Evolutionary conservation across 2,888 invertebrate genomes (phyloP).

Genomic region (Andrena haemorrhoa): DNA sequence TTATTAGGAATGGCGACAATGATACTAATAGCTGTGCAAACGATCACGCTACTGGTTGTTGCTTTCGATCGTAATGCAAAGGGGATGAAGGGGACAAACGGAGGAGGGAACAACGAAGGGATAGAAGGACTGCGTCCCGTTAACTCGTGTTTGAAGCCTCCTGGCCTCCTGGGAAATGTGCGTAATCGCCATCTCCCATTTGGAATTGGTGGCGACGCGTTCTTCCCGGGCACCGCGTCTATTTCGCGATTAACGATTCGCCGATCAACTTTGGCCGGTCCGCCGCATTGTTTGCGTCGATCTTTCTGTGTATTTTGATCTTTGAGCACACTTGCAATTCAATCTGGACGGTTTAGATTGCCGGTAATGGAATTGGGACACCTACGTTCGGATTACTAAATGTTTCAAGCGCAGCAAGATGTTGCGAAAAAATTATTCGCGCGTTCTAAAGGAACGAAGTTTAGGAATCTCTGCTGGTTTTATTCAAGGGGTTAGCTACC

Average conservation of each 20-base stretch:
- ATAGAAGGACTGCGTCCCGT: constrained; percentile 59
- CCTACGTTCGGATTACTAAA: too few relatives aligned
- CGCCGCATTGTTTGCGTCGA: background rate
- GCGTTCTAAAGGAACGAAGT: too few relatives aligned
- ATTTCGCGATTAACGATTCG: constrained; percentile 51
- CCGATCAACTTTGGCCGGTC: constrained; percentile 4
- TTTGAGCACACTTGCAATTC: background rate
- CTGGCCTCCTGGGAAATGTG: constrained; percentile 82
- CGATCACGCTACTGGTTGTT: constrained; percentile 42
- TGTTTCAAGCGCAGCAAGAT: too few relatives aligned
- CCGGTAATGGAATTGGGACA: background rate
- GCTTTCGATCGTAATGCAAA: constrained; percentile 55
- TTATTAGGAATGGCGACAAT: constrained; percentile 28
- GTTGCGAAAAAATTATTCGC: too few relatives aligned
- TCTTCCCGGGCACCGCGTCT: constrained; percentile 66
- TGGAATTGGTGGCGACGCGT: constrained; percentile 72
- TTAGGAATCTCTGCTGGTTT: too few relatives aligned
- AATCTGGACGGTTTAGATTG: background rate
- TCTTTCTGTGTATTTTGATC: constrained; percentile 1
- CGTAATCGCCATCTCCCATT: constrained; percentile 82
- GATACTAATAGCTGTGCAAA: constrained; percentile 51
- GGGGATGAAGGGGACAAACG: constrained; percentile 33
- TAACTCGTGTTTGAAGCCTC: constrained; percentile 73
- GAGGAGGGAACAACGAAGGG: constrained; percentile 34
- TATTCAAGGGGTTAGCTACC: too few relatives aligned